Percentiles rank a stretch among this genome's conserved stretches.
These are phyloP conservation scores for Octomys mimax DNA, from an alignment of 2,797 vertebrate genomes.

Conservation along the genomic window DNA sequence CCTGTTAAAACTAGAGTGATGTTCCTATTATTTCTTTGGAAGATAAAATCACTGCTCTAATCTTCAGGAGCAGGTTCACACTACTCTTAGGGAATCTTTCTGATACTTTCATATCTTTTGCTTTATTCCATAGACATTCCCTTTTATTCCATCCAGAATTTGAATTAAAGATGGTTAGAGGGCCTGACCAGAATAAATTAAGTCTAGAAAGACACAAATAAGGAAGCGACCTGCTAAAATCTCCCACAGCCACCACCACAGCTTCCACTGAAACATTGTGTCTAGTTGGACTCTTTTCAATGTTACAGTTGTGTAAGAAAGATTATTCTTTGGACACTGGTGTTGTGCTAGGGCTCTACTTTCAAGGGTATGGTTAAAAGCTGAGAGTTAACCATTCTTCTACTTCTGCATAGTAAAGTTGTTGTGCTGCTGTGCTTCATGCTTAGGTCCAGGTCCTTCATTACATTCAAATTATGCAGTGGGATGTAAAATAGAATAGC, in stretches of 20 bases:
- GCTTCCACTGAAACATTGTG: neutral
- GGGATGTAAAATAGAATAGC: neutral
- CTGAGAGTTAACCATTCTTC: slow-evolving; percentile 40
- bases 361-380: slow-evolving; percentile 24
- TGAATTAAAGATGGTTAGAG: neutral
- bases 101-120: neutral
- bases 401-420: neutral
- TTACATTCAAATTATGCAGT: slow-evolving; percentile 7
- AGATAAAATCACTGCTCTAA: neutral
- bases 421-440: neutral
- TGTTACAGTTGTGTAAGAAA: slow-evolving; percentile 42
- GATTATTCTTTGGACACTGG: neutral
- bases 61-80: neutral
- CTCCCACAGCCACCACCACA: neutral
- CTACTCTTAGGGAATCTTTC: neutral
- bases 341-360: neutral
- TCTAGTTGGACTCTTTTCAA: slow-evolving; percentile 30
- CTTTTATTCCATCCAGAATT: neutral
- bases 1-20: neutral
- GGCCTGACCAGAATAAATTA: neutral
- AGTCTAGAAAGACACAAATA: neutral
- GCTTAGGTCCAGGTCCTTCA: neutral
- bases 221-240: slow-evolving; percentile 25
- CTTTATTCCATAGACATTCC: slow-evolving; percentile 24
- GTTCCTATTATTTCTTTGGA: neutral